Conservation (phyloP, 2,113 vertebrate genomes). For the Lipophrys pholis region DNA sequence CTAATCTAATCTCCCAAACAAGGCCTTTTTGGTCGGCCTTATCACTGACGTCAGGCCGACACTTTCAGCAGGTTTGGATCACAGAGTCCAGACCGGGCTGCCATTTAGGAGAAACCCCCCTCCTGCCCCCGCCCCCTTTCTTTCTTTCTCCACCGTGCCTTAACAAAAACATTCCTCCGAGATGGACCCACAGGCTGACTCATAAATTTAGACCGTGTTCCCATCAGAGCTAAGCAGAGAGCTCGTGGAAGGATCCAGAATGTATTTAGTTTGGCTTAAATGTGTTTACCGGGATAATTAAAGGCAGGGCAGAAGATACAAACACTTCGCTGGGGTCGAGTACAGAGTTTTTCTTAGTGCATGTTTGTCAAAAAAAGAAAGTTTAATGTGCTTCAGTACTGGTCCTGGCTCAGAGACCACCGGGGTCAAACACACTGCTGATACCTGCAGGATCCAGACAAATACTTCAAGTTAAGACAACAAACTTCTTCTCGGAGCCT, state of each 20-base stretch:
- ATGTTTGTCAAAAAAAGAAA: no score
- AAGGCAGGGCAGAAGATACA: not conserved
- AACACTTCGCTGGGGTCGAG: no score
- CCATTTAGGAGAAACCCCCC: conserved; percentile 17
- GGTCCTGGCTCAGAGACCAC: no score
- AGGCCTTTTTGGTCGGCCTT: not conserved
- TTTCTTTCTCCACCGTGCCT: conserved; percentile 35
- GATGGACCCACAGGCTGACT: conserved; percentile 55
- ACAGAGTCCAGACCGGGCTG: not conserved
- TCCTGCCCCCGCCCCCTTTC: not conserved
- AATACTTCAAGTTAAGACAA: no score
- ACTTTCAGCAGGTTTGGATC: not conserved
- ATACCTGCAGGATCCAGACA: no score
- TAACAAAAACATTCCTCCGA: conserved; percentile 70
- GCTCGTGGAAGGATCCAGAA: no score
- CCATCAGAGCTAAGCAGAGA: conserved; percentile 5
- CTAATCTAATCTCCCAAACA: conserved; percentile 21
- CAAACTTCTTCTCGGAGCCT: no score
- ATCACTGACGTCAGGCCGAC: not conserved
- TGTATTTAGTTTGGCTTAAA: not conserved
- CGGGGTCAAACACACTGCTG: no score
- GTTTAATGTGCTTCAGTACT: no score
- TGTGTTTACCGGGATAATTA: conserved; percentile 17
- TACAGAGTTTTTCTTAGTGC: no score
- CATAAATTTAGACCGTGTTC: conserved; percentile 57